These are phyloP conservation scores for Cichlasoma orientale DNA, from an alignment of 2,797 vertebrate genomes.

Conservation along the genomic window DNA sequence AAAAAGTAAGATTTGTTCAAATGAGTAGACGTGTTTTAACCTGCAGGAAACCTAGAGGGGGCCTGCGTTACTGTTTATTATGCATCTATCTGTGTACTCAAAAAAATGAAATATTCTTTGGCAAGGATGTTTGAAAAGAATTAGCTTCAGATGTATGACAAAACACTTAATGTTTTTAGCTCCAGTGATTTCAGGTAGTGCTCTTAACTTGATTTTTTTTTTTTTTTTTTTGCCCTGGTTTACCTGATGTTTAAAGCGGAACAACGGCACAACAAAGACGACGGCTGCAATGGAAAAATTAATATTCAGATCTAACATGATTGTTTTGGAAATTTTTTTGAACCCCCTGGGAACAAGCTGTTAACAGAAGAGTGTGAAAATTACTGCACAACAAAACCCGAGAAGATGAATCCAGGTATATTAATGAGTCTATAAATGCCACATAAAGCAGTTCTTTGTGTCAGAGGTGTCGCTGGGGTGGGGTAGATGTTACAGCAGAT, in stretches of 20 bases:
- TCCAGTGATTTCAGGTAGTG: not conserved
- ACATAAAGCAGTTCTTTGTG: constrained; percentile 1
- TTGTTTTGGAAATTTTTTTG: constrained; percentile 11
- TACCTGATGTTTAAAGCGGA: not conserved
- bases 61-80: not conserved
- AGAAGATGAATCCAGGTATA: constrained; percentile 7
- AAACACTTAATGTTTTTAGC: not conserved
- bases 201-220: not conserved
- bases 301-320: not conserved
- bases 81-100: not conserved
- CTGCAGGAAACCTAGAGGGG: not conserved
- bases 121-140: not conserved
- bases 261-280: not conserved
- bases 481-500: constrained; percentile 5
- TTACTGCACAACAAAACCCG: not conserved
- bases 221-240: not conserved
- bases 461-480: not conserved
- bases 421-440: constrained; percentile 6
- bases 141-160: not conserved
- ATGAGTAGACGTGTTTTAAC: not conserved
- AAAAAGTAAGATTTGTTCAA: not conserved
- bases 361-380: not conserved
- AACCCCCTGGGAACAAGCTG: not conserved
- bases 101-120: not conserved
- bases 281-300: not conserved